phyloP scores from a whole-genome alignment of 2,888 invertebrate species.

The Chrysolina americana region DNA sequence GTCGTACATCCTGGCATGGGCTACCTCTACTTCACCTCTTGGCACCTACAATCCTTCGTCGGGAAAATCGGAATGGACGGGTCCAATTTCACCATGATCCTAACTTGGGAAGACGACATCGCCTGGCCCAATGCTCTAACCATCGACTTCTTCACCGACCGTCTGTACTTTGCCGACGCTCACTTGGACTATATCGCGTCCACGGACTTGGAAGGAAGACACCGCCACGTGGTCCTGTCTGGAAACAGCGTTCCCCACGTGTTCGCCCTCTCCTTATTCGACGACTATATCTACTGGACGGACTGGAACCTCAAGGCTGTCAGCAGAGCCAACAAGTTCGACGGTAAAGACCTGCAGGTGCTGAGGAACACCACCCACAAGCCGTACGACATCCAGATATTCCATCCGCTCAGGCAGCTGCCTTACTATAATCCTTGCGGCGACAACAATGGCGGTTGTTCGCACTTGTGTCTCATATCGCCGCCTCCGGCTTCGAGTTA shows the following conservation, averaged over 20 bases:
- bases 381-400: conserved; percentile 94
- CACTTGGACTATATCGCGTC: conserved; percentile 98
- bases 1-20: conserved; percentile 96
- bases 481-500: conserved; percentile 85
- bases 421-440: conserved; percentile 93
- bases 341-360: conserved; percentile 80
- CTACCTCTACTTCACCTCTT: conserved; percentile 94
- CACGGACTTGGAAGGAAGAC: conserved; percentile 91
- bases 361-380: conserved; percentile 94
- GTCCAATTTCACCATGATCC: conserved; percentile 87
- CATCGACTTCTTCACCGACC: conserved; percentile 95
- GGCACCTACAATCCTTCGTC: conserved; percentile 96
- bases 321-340: conserved; percentile 92
- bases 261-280: conserved; percentile 94
- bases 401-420: conserved; percentile 92
- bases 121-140: conserved; percentile 99
- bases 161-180: conserved; percentile 98
- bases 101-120: conserved; percentile 94
- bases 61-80: conserved; percentile 99
- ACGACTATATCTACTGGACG: conserved; percentile 95
- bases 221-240: conserved; percentile 86
- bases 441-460: conserved; percentile 93
- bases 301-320: conserved; percentile 98
- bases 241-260: conserved; percentile 93
- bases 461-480: conserved; percentile 93